Evolutionary conservation across 2,113 vertebrate species (phyloP).

Genomic region (Tricholaema leucomelas): DNA sequence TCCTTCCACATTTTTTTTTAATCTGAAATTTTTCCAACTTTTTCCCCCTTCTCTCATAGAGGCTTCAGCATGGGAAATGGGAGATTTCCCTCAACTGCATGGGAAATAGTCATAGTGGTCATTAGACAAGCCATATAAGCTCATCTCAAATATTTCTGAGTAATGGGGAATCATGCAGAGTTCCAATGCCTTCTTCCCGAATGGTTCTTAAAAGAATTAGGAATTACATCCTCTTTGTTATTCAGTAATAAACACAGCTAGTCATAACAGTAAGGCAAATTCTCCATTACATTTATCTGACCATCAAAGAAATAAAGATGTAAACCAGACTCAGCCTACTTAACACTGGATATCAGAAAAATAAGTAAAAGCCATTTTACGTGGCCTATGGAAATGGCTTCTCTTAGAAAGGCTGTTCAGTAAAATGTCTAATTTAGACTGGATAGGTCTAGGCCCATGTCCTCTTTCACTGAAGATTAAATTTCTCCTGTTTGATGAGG

Average conservation of each 20-base stretch:
- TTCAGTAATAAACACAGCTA: background rate
- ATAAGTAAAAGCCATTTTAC: background rate
- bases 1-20: background rate
- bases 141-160: background rate
- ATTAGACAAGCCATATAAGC: background rate
- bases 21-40: background rate
- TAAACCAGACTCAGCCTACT: background rate
- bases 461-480: background rate
- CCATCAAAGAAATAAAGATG: background rate
- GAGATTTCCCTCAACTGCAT: background rate
- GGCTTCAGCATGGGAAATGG: background rate
- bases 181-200: background rate
- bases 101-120: background rate
- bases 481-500: background rate
- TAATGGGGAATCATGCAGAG: background rate
- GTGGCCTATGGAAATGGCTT: background rate
- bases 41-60: background rate
- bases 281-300: background rate
- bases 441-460: background rate
- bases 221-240: background rate
- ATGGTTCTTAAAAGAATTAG: background rate
- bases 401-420: background rate
- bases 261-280: background rate
- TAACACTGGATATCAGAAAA: background rate
- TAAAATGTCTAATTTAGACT: background rate